Conservation (phyloP, 2,888 invertebrate species). For the Cheilosia scutellata region DNA sequence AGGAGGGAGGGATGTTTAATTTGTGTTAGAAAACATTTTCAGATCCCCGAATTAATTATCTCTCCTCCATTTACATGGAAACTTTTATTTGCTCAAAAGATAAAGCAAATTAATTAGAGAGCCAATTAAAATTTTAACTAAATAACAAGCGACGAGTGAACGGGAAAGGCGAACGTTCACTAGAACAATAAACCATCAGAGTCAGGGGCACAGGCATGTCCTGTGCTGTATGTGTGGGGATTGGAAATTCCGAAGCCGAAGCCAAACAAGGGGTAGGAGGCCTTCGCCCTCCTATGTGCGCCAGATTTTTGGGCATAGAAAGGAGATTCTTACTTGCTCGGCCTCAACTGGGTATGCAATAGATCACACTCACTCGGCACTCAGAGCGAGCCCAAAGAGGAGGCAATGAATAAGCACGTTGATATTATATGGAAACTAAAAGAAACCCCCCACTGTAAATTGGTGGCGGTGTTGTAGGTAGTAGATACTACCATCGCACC, state of each 20-base stretch:
- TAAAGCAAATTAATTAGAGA: slow-evolving; percentile 80
- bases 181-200: slow-evolving; percentile 68
- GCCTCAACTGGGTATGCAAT: slow-evolving; percentile 49
- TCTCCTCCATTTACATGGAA: slow-evolving; percentile 78
- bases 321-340: slow-evolving; percentile 56
- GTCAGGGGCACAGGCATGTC: neutral
- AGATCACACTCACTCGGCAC: slow-evolving; percentile 60
- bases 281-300: slow-evolving; percentile 10
- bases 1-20: slow-evolving; percentile 66
- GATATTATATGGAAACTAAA: slow-evolving; percentile 36
- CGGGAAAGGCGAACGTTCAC: slow-evolving; percentile 50
- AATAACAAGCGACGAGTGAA: slow-evolving; percentile 77
- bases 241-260: neutral
- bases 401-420: slow-evolving; percentile 20
- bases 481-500: neutral
- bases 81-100: slow-evolving; percentile 79
- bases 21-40: slow-evolving; percentile 76
- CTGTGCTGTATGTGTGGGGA: neutral
- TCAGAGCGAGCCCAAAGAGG: neutral
- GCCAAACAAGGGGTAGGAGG: slow-evolving; percentile 10
- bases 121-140: slow-evolving; percentile 80
- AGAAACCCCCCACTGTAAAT: slow-evolving; percentile 32
- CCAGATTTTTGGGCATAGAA: slow-evolving; percentile 55
- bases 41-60: slow-evolving; percentile 78
- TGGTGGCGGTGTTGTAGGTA: slow-evolving; percentile 3